Percentiles rank a stretch among this genome's conserved stretches.
Evolutionary conservation across 1,140 invertebrate genomes (phyloP).

Genomic region (Halictus rubicundus): DNA sequence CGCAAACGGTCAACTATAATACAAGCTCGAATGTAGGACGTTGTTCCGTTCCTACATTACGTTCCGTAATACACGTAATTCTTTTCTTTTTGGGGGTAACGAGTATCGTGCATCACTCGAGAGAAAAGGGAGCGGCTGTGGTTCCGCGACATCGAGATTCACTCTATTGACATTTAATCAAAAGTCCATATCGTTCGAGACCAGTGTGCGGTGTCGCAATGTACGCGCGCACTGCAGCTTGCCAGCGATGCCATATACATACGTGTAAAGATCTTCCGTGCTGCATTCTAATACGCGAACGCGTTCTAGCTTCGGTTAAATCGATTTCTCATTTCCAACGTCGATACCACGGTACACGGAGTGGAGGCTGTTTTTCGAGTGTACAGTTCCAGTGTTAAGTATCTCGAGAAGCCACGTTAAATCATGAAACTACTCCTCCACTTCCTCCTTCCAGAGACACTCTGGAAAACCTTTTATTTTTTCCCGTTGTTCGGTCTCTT

Average conservation of each 20-base stretch:
- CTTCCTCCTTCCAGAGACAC: no score
- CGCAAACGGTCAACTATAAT: no score
- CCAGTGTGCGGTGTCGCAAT: constrained; percentile 32
- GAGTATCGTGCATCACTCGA: background rate
- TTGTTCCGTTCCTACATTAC: no score
- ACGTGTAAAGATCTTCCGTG: constrained; percentile 14
- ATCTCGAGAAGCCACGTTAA: no score
- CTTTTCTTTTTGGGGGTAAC: no score
- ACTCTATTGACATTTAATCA: constrained; percentile 1
- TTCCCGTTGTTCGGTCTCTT: no score
- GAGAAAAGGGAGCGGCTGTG: background rate
- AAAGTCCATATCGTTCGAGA: constrained; percentile 16
- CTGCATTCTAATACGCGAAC: constrained; percentile 7
- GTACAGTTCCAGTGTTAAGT: background rate
- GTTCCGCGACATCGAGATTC: background rate
- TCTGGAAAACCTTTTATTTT: background rate
- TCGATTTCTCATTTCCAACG: constrained; percentile 14
- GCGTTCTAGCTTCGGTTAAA: constrained; percentile 7
- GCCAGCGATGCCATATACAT: constrained; percentile 20
- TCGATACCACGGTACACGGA: background rate
- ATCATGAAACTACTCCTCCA: no score
- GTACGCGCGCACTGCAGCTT: constrained; percentile 37
- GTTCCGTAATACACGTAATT: no score
- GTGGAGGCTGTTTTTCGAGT: background rate
- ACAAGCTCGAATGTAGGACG: no score